These are phyloP conservation scores for Ellobius talpinus DNA, from an alignment of 2,113 vertebrate species.

Conservation along the genomic window DNA sequence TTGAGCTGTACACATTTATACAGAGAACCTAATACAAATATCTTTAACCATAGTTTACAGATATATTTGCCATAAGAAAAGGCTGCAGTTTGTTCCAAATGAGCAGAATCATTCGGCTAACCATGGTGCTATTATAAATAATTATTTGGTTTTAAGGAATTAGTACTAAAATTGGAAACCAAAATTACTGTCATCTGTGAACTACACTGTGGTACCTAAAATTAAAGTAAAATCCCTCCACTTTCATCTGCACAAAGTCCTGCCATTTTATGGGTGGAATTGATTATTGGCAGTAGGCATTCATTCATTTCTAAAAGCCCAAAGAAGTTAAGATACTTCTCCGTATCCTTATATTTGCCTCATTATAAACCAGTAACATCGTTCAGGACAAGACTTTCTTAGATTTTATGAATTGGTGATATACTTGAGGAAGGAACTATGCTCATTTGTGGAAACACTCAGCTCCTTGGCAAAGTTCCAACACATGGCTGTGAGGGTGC, in stretches of 20 bases:
- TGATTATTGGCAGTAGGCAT: neutral
- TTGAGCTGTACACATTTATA: neutral
- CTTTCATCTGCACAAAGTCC: neutral
- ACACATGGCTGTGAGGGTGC: conserved; percentile 86
- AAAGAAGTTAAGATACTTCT: neutral
- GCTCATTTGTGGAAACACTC: conserved; percentile 87
- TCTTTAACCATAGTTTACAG: neutral
- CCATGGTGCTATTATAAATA: conserved; percentile 75
- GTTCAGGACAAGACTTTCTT: conserved; percentile 87
- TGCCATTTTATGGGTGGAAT: neutral
- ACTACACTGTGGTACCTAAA: conserved; percentile 54
- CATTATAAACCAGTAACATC: conserved; percentile 88
- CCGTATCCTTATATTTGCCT: neutral
- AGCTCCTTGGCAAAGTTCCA: conserved; percentile 88
- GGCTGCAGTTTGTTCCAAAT: conserved; percentile 53
- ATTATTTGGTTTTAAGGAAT: conserved; percentile 66
- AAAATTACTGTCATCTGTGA: conserved; percentile 63
- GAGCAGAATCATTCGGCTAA: conserved; percentile 78
- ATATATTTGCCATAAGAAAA: conserved; percentile 43
- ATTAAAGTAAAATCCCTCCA: conserved; percentile 2
- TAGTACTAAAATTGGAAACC: conserved; percentile 79
- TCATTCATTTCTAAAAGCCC: neutral
- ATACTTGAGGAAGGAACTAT: conserved; percentile 83
- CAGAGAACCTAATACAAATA: conserved; percentile 36
- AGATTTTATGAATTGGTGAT: conserved; percentile 86